Evolutionary conservation across 2,888 invertebrate genomes (phyloP), one percentile per base, ranked within the genome.

Genomic region (Atethmia centrago): DNA sequence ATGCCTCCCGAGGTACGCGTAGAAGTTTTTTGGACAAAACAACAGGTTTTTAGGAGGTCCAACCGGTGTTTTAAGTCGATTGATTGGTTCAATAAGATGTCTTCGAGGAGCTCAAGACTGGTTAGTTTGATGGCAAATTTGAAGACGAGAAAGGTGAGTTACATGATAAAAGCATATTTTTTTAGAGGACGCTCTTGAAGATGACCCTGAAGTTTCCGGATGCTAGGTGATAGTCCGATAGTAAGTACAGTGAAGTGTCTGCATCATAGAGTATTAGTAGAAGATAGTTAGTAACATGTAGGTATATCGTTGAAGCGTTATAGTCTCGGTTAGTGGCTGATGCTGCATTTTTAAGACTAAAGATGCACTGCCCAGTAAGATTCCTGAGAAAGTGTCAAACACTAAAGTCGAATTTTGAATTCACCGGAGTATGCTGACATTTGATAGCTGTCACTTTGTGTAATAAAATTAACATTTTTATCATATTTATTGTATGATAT

Each of bases 1-100:
- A 95, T 96, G 95, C 94, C 96, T 1, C 93, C 92, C 0, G 96
- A 96, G 92, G 96, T 95, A 74, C 42, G 47, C 73, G 19, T 19
- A 19, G 28, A 19, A 7, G 36, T 19, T 3, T 40, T 19, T 25
- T 59, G n/a, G 16, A 16, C 0, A n/a, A 5, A 2, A 3, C 1
- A 12, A 25, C 7, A 19, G 19, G 25, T n/a, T 61, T 59, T 9
- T 61, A 5, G 25, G 19, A 9, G n/a, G 61, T 25, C n/a, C 40
- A n/a, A 61, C 9, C 16, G n/a, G 16, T 25, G 16, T 42, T 61
- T 61, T 19, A 7, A 19, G 16, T 19, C 5, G 25, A 25, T 10
- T 61, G 7, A 25, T 10, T 61, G 25, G 19, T 16, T 25, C n/a
- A 19, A 19, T 25, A 19, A 28, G 40, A 40, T 40, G 40, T 40